Base-by-base conservation (phyloP, 2,888 invertebrate species). In the Lithophane semibrunnea region DNA sequence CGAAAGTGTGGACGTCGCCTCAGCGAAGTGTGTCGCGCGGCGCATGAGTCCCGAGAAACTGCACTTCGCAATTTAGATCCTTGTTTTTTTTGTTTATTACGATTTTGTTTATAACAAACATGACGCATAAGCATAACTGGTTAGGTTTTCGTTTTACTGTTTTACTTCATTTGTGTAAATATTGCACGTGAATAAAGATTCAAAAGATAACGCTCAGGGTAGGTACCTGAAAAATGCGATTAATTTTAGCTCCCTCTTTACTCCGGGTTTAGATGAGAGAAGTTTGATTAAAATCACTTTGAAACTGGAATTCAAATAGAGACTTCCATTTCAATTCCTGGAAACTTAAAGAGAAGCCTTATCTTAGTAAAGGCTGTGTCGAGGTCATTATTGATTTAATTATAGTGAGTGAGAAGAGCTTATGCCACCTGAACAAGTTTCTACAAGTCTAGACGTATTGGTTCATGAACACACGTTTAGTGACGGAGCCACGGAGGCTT, bases 1-100 rank as follows among this genome's bases (percentile, higher is more conserved):
- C 89, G 91, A 90, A 92, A 92, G 92, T 91, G 91, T 90, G 89
- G 91, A 90, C 91, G 88, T 85, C 83, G 86, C 78, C 80, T 75
- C 81, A 63, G 82, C 84, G 83, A 91, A 91, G 90, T 92, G 90
- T 92, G 92, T 92, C 93, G 92, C 91, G 80, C 83, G 65, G 88
- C 86, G 88, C 89, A 85, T 84, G 89, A 83, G 81, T 88, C 87
- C 77, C 84, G 86, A 87, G 81, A 88, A 88, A 89, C 87, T 89
- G 87, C 89, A 86, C 85, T 88, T 87, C 79, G 88, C 88, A 86
- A 85, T 88, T 88, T 88, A 86, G 88, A 88, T 86, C 85, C 87
- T 88, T 87, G 87, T 86, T 84, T 80, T 88, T 85, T 79, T 82
- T 86, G 61, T 88, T 77, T 73, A 86, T 83, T 75, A 82, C 80